Conservation (phyloP, 2,797 vertebrate species). For the Melanogrammus aeglefinus region DNA sequence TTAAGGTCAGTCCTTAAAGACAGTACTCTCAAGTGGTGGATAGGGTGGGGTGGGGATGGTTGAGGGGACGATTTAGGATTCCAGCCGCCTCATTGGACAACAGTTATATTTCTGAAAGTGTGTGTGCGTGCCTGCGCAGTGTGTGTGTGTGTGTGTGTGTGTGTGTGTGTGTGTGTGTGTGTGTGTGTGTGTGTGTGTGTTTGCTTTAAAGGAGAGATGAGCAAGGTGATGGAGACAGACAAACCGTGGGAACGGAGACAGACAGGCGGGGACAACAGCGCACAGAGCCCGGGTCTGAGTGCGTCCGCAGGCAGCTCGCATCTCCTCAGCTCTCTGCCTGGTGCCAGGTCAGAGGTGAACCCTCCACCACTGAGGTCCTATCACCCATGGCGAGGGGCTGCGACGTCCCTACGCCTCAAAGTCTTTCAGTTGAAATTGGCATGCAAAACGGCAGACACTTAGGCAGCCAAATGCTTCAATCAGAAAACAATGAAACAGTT, state of each 20-base stretch:
- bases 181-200: conserved; percentile 8
- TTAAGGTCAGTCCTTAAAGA: background rate
- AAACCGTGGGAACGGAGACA: conserved; percentile 33
- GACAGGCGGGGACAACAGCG: conserved; percentile 37
- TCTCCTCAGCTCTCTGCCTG: conserved; percentile 9
- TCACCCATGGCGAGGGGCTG: conserved; percentile 16
- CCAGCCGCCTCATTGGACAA: conserved; percentile 7
- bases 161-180: conserved; percentile 10
- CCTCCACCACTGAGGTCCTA: conserved; percentile 26
- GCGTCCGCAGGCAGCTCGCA: conserved; percentile 28
- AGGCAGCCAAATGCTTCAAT: conserved; percentile 41
- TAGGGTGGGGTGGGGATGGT: conserved; percentile 15
- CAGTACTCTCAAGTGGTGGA: background rate
- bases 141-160: conserved; percentile 6
- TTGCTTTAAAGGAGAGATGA: conserved; percentile 2
- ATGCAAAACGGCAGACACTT: conserved; percentile 18
- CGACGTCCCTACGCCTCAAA: conserved; percentile 12
- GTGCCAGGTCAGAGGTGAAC: conserved; percentile 46
- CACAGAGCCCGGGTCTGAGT: conserved; percentile 33
- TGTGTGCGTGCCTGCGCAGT: conserved; percentile 8
- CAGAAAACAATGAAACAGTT: conserved; percentile 48
- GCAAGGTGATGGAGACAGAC: conserved; percentile 20
- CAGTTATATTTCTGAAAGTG: conserved; percentile 10
- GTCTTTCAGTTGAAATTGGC: conserved; percentile 36
- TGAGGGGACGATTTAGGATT: background rate